Conservation (phyloP, 2,888 invertebrate species). For the Athalia circularis region DNA sequence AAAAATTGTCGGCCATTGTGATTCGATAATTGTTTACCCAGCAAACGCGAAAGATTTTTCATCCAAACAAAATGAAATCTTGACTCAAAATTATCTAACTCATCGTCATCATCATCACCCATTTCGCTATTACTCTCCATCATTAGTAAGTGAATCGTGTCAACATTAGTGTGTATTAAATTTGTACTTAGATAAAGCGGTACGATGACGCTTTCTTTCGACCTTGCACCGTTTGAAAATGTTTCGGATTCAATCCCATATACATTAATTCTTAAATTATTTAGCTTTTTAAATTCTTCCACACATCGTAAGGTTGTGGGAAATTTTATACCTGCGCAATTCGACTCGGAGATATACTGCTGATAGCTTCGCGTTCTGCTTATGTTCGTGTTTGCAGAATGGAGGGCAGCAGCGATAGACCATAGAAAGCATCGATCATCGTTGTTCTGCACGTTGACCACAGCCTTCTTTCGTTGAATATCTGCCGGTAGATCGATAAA, state of each 20-base stretch:
- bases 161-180: slow-evolving; percentile 1
- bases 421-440: too few species aligned
- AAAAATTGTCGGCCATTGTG: not conserved
- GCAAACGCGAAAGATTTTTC: not conserved
- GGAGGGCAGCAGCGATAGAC: too few species aligned
- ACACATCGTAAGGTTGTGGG: too few species aligned
- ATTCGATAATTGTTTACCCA: not conserved
- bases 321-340: too few species aligned
- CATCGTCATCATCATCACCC: slow-evolving; percentile 14
- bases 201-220: slow-evolving; percentile 13
- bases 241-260: slow-evolving; percentile 48
- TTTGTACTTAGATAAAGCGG: slow-evolving; percentile 34
- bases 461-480: too few species aligned
- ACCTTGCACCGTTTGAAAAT: not conserved
- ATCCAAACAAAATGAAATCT: slow-evolving; percentile 3
- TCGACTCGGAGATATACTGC: too few species aligned
- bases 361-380: too few species aligned
- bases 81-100: not conserved
- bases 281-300: too few species aligned
- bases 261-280: too few species aligned
- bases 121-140: slow-evolving; percentile 37
- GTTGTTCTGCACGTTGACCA: too few species aligned
- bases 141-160: slow-evolving; percentile 34
- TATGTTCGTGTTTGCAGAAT: too few species aligned
- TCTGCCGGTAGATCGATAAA: too few species aligned